Base-by-base conservation (phyloP, 2,113 vertebrate genomes). In the Psilopsiagon aurifrons region DNA sequence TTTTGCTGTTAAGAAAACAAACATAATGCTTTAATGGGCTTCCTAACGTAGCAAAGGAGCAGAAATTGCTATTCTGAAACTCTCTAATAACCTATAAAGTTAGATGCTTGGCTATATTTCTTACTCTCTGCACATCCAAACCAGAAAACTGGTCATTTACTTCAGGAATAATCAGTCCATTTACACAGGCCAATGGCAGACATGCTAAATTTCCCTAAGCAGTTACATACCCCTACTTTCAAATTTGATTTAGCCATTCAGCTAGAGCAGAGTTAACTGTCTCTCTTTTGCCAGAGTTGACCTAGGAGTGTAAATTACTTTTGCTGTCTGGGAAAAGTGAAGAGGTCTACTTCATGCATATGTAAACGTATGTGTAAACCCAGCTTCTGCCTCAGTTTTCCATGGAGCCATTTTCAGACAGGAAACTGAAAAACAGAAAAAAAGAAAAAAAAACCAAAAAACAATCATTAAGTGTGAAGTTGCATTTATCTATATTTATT, bases 161-260 rank as follows among this genome's bases (percentile, higher is more conserved):
- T 96, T 78, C 74, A 87, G 86, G 85, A 96, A 94, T 93, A 74
- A 93, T 54, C 87, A 82, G 52, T 57, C 81, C 47, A 60, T 90
- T 97, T 96, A 88, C 59, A 82, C 55, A 22, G 17, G 73, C 77
- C 92, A 95, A 67, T 66, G 88, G 88, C 69, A 97, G 92, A 57
- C 1, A 3, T 86, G 59, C 37, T 95, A 85, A 88, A 94, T 97
- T 94, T 93, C 49, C 94, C 91, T 94, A 93, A 95, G 67, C 79
- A 97, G 97, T 97, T 97, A 97, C 97, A 97, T 95, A 83, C 86
- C 67, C 83, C 76, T 94, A 71, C 8, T 94, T 97, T 96, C 92
- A 97, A 80, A 95, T 70, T 93, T 78, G 90, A 55, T 86, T 57
- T 78, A 95, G 77, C 69, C 67, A 86, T 87, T 95, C 43, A 81